Evolutionary conservation across 2,797 vertebrate species (phyloP), one percentile per base, ranked within the genome.

Genomic region (Amblyraja radiata): DNA sequence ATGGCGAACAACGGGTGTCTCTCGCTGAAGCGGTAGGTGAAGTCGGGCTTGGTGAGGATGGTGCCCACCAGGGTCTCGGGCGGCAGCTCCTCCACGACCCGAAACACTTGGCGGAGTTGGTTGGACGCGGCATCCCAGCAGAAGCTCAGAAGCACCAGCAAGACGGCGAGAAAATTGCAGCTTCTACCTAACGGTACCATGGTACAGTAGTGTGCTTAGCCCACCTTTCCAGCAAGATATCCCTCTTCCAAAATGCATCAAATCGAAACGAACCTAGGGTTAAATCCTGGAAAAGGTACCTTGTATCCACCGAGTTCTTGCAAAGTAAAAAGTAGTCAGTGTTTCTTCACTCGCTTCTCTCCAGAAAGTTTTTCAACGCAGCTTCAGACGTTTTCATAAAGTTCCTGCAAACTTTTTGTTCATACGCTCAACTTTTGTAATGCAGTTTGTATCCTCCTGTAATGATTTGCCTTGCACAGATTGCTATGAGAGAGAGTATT

Each of bases 21-120:
- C 95, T 99, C 99, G 94, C 99, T 99, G 95, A 99, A 97, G 90
- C 99, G 97, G 96, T 99, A 99, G 73, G 97, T 98, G 96, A 99
- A 99, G 94, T 98, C 97, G 0, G 98, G 97, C 0, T 97, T 98
- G 76, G 98, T 99, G 94, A 97, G 97, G 93, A 99, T 98, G 39
- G 97, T 98, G 93, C 99, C 99, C 94, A 99, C 98, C 95, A 97
- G 98, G n/a, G 98, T 99, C 91, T 98, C 98, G 0, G 98, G 88
- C 0, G 98, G 97, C 94, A 99, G 98, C 96, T 99, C 98, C 94
- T 99, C 99, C 95, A 97, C 95, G 90, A 99, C 97, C 93, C 97
- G 97, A 93, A 99, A 99, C 95, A 99, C 97, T 95, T 99, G 99
- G 13, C 99, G 97, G 93, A 97, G 97, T 95, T 98, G 98, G n/a